Percentiles rank a stretch among this genome's conserved stretches.
phyloP scores from a whole-genome alignment of 2,113 vertebrate species.

The Callipepla squamata region DNA sequence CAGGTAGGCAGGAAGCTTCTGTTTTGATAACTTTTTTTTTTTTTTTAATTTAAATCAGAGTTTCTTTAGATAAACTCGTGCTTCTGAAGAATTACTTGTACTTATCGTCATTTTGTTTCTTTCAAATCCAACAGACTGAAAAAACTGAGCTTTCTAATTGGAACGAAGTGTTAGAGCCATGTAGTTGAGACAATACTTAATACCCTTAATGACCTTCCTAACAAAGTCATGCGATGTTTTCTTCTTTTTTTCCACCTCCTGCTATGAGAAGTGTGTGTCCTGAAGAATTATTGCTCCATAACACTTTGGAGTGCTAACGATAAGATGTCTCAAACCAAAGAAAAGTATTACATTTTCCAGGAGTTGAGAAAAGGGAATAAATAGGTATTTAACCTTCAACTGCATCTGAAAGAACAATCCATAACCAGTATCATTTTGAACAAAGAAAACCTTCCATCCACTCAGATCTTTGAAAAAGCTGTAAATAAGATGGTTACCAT shows the following conservation, averaged over 20 bases:
- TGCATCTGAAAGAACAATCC: background rate
- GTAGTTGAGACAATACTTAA: background rate
- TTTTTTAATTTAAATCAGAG: background rate
- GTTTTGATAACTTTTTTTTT: background rate
- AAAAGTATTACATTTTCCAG: background rate
- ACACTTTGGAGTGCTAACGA: conserved; percentile 59
- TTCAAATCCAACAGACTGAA: background rate
- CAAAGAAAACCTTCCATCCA: background rate
- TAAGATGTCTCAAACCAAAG: background rate
- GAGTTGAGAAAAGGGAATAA: background rate
- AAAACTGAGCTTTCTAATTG: background rate
- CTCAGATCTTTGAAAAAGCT: background rate
- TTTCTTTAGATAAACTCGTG: background rate
- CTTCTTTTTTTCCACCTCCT: background rate
- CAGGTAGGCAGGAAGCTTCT: background rate
- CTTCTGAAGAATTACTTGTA: background rate
- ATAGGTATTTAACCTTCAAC: background rate
- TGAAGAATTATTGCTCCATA: conserved; percentile 12
- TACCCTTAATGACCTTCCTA: background rate
- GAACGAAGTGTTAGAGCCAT: conserved; percentile 37
- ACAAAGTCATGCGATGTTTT: background rate
- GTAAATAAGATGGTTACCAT: background rate
- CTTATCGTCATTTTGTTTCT: background rate
- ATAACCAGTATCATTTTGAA: background rate
- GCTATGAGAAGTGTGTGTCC: background rate